Conservation (phyloP, 1,140 invertebrate genomes). For the Pectinophora gossypiella region DNA sequence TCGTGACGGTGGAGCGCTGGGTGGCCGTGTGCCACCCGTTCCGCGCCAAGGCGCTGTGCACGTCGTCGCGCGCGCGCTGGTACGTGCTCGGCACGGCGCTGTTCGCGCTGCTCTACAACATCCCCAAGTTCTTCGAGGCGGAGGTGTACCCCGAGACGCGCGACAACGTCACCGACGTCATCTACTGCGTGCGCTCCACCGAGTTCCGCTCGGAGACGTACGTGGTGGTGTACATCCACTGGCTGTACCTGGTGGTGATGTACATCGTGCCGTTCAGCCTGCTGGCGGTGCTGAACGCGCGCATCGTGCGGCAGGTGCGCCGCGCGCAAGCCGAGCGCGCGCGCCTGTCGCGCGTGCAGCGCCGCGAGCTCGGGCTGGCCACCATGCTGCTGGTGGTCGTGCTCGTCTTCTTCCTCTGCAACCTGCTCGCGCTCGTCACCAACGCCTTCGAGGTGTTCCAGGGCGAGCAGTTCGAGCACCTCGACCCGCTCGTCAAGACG, state of each 20-base stretch:
- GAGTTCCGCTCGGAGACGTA: slow-evolving; percentile 85
- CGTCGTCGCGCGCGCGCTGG: slow-evolving; percentile 89
- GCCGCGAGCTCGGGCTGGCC: slow-evolving; percentile 91
- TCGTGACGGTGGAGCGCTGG: slow-evolving; percentile 96
- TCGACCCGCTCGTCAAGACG: slow-evolving; percentile 87
- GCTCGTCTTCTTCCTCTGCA: slow-evolving; percentile 95
- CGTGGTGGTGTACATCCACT: slow-evolving; percentile 92
- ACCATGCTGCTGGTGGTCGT: slow-evolving; percentile 97
- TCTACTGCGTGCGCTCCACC: slow-evolving; percentile 85
- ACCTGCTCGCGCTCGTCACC: slow-evolving; percentile 91
- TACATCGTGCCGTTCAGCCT: slow-evolving; percentile 92
- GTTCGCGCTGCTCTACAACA: slow-evolving; percentile 91
- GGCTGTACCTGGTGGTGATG: slow-evolving; percentile 94
- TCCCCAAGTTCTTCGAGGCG: slow-evolving; percentile 85
- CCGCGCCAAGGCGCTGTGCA: slow-evolving; percentile 91
- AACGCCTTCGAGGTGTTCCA: slow-evolving; percentile 91
- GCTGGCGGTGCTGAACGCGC: slow-evolving; percentile 90
- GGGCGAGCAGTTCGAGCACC: slow-evolving; percentile 78
- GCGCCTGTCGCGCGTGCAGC: slow-evolving; percentile 85
- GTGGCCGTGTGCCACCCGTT: slow-evolving; percentile 97
- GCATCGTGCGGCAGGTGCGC: slow-evolving; percentile 91
- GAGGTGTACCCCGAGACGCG: slow-evolving; percentile 34
- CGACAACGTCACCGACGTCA: slow-evolving; percentile 76
- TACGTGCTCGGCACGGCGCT: slow-evolving; percentile 90
- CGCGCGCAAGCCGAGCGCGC: slow-evolving; percentile 89